These are phyloP conservation scores for Nemopilema nomurai DNA, from an alignment of 30 jellyfish, hydroid and myxozoan species.

Conservation along the genomic window DNA sequence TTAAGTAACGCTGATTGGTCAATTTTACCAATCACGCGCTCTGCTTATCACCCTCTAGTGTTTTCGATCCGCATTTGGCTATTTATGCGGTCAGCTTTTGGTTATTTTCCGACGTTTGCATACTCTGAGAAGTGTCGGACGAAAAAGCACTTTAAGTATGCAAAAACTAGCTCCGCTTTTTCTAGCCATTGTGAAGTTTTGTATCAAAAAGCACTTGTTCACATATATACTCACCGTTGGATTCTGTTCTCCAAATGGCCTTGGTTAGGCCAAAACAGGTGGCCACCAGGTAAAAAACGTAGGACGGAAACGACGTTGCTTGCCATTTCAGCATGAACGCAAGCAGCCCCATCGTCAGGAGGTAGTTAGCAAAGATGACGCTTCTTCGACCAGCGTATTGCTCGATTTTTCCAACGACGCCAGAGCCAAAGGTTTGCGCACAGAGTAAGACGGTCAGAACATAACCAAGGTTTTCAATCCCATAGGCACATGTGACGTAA, in stretches of 20 bases:
- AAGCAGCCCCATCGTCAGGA: conserved; percentile 15
- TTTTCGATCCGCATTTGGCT: too few species aligned
- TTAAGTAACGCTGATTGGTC: too few species aligned
- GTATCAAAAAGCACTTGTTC: too few species aligned
- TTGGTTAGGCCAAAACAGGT: conserved; percentile 10
- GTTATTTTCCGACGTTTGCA: too few species aligned
- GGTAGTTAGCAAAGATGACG: not conserved
- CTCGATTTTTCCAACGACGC: conserved; percentile 27
- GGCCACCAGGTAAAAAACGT: conserved; percentile 21
- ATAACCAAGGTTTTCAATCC: conserved; percentile 51
- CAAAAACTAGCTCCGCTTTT: too few species aligned
- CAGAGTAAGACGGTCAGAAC: conserved; percentile 10
- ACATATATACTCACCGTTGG: conserved; percentile 26
- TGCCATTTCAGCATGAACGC: conserved; percentile 26
- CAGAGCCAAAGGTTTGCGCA: conserved; percentile 18
- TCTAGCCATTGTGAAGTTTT: too few species aligned
- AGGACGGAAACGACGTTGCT: conserved; percentile 16
- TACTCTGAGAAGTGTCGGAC: too few species aligned
- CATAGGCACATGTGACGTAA: conserved; percentile 48
- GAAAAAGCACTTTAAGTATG: too few species aligned
- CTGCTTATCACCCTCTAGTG: too few species aligned
- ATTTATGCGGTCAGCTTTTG: too few species aligned
- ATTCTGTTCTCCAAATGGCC: conserved; percentile 24
- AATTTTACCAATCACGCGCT: too few species aligned
- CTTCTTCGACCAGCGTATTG: conserved; percentile 33